These are phyloP conservation scores for Heliothis virescens DNA, from an alignment of 1,140 invertebrate genomes.

Conservation along the genomic window DNA sequence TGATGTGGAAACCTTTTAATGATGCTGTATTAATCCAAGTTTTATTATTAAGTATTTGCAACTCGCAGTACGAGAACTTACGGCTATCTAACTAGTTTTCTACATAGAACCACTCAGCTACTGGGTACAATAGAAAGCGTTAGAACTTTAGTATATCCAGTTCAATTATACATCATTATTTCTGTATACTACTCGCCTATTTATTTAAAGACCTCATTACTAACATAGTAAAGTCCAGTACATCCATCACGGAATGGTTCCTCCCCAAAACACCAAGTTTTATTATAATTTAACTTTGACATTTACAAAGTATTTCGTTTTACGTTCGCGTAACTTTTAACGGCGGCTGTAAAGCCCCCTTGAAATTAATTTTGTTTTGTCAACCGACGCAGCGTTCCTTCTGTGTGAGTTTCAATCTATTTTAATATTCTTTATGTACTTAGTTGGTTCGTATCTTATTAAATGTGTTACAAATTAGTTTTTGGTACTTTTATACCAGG, in stretches of 20 bases:
- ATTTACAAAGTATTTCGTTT: constrained; percentile 21
- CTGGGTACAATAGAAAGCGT: no score
- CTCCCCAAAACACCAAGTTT: constrained; percentile 27
- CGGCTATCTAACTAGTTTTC: no score
- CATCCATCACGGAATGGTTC: not conserved
- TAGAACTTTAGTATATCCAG: no score
- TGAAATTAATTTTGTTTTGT: constrained; percentile 28
- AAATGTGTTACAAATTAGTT: no score
- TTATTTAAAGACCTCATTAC: not conserved
- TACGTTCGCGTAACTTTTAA: constrained; percentile 22
- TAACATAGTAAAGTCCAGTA: not conserved
- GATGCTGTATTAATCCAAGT: no score
- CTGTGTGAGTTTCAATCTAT: constrained; percentile 9
- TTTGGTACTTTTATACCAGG: not conserved
- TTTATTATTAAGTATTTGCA: no score
- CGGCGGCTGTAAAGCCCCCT: constrained; percentile 13
- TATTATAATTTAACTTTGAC: constrained; percentile 38
- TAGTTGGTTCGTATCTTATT: no score
- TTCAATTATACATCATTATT: no score
- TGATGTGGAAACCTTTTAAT: no score
- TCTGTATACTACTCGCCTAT: not conserved
- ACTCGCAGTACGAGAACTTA: no score
- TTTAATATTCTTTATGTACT: not conserved
- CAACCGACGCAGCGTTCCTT: not conserved
- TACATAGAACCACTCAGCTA: no score